A percentile compares a stretch with the other conserved stretches of the same genome.
phyloP scores from a whole-genome alignment of 1,140 invertebrate genomes.

The Diuraphis noxia region DNA sequence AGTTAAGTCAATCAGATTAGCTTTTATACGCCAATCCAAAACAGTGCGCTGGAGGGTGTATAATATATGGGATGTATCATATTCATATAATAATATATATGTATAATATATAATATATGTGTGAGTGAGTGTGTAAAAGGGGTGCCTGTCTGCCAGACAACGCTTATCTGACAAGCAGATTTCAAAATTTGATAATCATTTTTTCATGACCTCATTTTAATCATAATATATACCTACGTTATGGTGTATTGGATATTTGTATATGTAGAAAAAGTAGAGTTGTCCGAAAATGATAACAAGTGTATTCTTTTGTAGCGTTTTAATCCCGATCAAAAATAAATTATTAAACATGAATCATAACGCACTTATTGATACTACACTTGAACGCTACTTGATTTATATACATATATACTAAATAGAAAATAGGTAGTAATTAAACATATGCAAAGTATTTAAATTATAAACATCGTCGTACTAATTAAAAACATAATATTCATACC shows the following conservation, averaged over 20 bases:
- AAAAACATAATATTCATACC: background rate
- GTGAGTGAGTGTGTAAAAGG: background rate
- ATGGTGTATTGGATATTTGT: too few species aligned
- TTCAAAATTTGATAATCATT: conserved; percentile 13
- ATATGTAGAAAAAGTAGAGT: background rate
- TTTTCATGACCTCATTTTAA: background rate
- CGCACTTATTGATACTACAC: background rate
- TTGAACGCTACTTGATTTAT: background rate
- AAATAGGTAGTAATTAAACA: background rate
- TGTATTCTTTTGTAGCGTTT: background rate
- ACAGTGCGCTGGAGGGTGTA: background rate
- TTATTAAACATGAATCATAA: background rate
- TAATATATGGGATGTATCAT: too few species aligned
- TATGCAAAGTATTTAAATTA: background rate
- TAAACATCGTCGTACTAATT: background rate
- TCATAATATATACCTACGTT: background rate
- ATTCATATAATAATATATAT: background rate
- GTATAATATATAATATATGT: background rate
- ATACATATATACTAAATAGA: background rate
- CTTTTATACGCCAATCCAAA: background rate
- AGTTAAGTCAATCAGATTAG: conserved; percentile 37
- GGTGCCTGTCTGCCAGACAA: background rate
- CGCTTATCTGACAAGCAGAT: background rate
- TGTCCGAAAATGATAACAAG: background rate
- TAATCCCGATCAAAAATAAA: background rate